A percentile compares a stretch with the other conserved stretches of the same genome.
Conservation (phyloP, 2,888 invertebrate genomes). For the Drosophila kambysellisi region DNA sequence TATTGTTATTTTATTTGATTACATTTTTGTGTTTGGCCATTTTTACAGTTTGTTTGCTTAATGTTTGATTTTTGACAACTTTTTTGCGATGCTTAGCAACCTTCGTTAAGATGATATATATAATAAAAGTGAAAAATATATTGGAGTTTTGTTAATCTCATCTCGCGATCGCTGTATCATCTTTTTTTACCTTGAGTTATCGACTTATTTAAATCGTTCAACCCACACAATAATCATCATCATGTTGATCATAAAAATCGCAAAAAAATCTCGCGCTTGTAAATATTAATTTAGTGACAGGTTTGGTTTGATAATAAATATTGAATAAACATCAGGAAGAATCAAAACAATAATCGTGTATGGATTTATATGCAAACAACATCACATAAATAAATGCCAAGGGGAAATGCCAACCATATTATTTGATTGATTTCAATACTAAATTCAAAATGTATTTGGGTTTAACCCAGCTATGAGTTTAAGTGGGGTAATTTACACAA, state of each 20-base stretch:
- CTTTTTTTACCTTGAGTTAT: constrained; percentile 64
- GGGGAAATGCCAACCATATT: constrained; percentile 7
- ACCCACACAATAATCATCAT: constrained; percentile 40
- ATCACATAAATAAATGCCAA: constrained; percentile 32
- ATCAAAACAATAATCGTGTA: constrained; percentile 4
- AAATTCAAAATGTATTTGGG: neutral
- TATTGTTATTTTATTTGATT: constrained; percentile 6
- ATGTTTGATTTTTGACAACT: constrained; percentile 52
- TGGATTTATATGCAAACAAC: constrained; percentile 22
- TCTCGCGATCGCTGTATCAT: constrained; percentile 52
- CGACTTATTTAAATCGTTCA: constrained; percentile 59
- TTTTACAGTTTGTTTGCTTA: constrained; percentile 50
- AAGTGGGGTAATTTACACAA: constrained; percentile 31
- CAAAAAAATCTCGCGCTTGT: constrained; percentile 17
- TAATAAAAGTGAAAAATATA: constrained; percentile 42
- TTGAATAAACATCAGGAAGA: neutral
- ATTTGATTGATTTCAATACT: neutral
- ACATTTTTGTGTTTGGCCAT: constrained; percentile 32
- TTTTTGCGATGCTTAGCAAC: constrained; percentile 57
- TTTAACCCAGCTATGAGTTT: constrained; percentile 2
- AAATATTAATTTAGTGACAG: constrained; percentile 36
- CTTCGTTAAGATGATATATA: constrained; percentile 52
- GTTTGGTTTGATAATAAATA: constrained; percentile 8
- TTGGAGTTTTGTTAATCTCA: constrained; percentile 58
- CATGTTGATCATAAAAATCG: constrained; percentile 17